Conservation (phyloP, 2,113 vertebrate genomes). For the Chiloscyllium plagiosum region DNA sequence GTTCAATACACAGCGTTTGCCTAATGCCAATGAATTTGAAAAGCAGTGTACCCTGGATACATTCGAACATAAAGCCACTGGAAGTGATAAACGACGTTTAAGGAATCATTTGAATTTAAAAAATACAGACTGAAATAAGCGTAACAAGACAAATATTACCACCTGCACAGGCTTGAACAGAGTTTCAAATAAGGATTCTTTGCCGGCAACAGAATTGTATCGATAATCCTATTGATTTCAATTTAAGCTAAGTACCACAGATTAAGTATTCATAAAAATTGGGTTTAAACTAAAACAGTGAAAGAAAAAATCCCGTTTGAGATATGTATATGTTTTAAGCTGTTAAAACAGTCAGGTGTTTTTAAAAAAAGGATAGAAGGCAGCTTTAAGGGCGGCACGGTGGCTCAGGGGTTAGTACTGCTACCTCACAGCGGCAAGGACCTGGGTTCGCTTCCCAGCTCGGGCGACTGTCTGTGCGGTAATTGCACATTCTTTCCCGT, state of each 20-base stretch:
- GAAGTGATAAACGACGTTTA: background rate
- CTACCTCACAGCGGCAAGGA: too few species aligned
- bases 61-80: background rate
- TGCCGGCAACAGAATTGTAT: background rate
- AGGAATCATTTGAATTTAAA: background rate
- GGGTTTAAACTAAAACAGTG: background rate
- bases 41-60: background rate
- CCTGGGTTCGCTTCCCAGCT: too few species aligned
- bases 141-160: background rate
- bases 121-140: background rate
- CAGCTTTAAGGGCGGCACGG: background rate
- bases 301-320: background rate
- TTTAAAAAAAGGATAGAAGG: background rate
- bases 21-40: background rate
- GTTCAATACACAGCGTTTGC: background rate
- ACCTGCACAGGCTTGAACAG: background rate
- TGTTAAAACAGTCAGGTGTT: background rate
- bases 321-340: background rate
- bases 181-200: background rate
- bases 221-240: background rate
- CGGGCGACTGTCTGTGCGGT: too few species aligned
- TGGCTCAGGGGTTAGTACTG: too few species aligned
- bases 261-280: background rate
- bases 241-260: background rate
- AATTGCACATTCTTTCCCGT: too few species aligned